Percentiles rank a stretch among this genome's conserved stretches.
Conservation (phyloP, 2,113 vertebrate species). For the Lepus timidus region DNA sequence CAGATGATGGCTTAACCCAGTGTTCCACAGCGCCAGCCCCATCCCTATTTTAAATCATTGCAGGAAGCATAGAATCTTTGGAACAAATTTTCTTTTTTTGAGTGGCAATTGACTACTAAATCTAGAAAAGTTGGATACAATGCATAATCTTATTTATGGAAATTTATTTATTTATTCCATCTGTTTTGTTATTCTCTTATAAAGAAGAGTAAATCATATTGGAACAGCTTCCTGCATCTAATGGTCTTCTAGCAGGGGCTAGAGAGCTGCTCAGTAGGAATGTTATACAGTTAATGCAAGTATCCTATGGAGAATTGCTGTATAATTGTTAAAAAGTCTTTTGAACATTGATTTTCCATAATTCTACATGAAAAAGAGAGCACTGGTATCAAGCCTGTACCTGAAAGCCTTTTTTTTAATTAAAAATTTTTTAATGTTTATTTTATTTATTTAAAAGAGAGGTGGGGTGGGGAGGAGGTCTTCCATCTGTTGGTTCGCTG, state of each 20-base stretch:
- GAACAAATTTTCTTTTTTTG: conserved; percentile 29
- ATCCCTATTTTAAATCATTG: not conserved
- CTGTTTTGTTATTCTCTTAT: not conserved
- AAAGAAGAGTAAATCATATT: conserved; percentile 1
- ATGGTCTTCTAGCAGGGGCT: not conserved
- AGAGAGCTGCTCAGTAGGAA: not conserved
- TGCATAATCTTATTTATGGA: not conserved
- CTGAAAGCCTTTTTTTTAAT: conserved; percentile 16
- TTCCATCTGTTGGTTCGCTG: too few species aligned
- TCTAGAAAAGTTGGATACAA: conserved; percentile 29
- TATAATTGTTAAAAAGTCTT: not conserved
- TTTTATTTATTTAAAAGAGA: too few species aligned
- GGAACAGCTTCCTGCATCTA: not conserved
- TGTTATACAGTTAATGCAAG: not conserved
- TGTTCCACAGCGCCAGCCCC: too few species aligned
- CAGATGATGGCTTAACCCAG: too few species aligned
- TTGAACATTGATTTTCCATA: not conserved
- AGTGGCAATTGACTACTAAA: not conserved
- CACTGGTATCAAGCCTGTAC: not conserved
- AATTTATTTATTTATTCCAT: not conserved
- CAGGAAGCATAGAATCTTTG: not conserved
- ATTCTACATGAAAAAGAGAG: conserved; percentile 19
- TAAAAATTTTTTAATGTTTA: too few species aligned
- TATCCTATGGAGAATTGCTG: not conserved
- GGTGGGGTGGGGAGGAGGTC: too few species aligned